Base-by-base conservation (phyloP, 2,113 vertebrate species). In the Psophia crepitans region DNA sequence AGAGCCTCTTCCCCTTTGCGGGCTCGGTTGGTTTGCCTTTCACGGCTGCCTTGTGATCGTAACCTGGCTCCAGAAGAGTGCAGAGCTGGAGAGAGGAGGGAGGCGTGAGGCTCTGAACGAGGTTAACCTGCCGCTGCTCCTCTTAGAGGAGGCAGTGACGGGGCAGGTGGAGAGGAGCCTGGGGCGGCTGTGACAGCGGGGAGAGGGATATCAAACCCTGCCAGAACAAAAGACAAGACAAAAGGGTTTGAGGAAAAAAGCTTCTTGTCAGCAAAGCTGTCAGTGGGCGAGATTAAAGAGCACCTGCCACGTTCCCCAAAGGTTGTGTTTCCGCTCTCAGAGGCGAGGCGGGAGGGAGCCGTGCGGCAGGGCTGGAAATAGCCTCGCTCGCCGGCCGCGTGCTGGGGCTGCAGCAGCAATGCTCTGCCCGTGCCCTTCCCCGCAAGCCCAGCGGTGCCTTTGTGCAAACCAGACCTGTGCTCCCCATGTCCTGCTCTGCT, bases 341-440 rank as follows among this genome's bases (percentile, higher is more conserved):
- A 56, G 41, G 66, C 0, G 11, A 75, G 68, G 66, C 46, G 9
- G 73, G 84, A 60, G 33, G 49, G 66, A 76, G 74, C 60, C 0
- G 0, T 8, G 73, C 2, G 3, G 39, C 1, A 1, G 81, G 44
- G 64, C 76, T 87, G 41, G 64, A 63, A 91, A 73, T 23, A 48
- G 54, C 71, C 46, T 14, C 2, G 0, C 4, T 57, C 1, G 3
- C 27, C 5, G 5, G 51, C 41, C 12, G 5, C 10, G 3, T 18
- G 24, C 37, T 28, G 48, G 54, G 68, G n/a, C 80, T 43, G 44
- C 19, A 28, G 58, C 33, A 14, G 64, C 1, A 60, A 3, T 8
- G 10, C 35, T 79, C 46, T 76, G 49, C 48, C 68, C 1, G 3
- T 28, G 66, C 17, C 28, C 19, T 61, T 48, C 33, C 26, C 60